phyloP scores from a whole-genome alignment of 2,113 vertebrate genomes.

The Tympanuchus pallidicinctus region DNA sequence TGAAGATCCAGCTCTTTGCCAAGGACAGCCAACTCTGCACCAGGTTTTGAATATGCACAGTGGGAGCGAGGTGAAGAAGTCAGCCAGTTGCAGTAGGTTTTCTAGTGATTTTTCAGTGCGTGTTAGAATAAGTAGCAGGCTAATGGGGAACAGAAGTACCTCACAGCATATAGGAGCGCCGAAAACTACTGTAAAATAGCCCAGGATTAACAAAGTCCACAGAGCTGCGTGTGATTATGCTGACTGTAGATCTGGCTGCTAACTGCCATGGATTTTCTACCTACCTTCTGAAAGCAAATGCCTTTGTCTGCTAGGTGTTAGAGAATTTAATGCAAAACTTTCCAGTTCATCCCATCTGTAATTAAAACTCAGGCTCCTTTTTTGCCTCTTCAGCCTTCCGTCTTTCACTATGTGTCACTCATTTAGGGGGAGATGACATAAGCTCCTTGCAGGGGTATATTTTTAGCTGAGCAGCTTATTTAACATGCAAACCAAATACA shows the following conservation, averaged over 20 bases:
- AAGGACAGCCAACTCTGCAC: background rate
- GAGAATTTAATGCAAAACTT: background rate
- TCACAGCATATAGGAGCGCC: background rate
- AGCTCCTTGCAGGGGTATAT: slow-evolving; percentile 20
- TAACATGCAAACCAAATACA: slow-evolving; percentile 58
- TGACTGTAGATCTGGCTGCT: background rate
- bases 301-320: background rate
- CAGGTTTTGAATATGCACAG: background rate
- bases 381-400: background rate
- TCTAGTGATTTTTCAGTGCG: background rate
- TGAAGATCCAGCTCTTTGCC: background rate
- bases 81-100: background rate
- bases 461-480: slow-evolving; percentile 64
- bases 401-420: slow-evolving; percentile 24
- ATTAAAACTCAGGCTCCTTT: background rate
- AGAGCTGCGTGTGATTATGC: background rate
- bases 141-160: background rate
- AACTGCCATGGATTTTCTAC: background rate
- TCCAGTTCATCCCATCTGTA: background rate
- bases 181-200: background rate
- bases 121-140: background rate
- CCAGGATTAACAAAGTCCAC: background rate
- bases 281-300: background rate
- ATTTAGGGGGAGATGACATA: slow-evolving; percentile 28
- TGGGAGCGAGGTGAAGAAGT: background rate